A percentile compares a stretch with the other conserved stretches of the same genome.
phyloP scores from a whole-genome alignment of 1,140 invertebrate species.

The Lucilia sericata region DNA sequence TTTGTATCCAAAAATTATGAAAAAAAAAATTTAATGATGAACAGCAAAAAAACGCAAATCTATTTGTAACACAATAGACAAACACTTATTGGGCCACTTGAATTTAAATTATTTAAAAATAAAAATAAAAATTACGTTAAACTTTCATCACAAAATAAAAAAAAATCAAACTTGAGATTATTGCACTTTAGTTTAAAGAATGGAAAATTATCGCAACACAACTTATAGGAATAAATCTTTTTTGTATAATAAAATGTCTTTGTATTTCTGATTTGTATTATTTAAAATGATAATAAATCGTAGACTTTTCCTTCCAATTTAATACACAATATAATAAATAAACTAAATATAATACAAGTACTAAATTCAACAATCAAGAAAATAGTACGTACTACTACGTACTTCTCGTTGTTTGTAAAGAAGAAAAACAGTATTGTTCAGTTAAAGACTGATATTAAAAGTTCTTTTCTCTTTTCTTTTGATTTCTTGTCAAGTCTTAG shows the following conservation, averaged over 20 bases:
- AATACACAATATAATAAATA: too few species aligned
- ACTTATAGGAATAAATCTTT: neutral
- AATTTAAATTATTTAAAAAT: neutral
- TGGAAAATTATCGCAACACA: neutral
- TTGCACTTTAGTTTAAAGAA: conserved; percentile 10
- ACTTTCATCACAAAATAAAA: neutral
- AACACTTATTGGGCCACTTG: neutral
- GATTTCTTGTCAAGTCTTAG: too few species aligned
- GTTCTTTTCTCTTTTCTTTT: too few species aligned
- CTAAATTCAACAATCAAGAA: too few species aligned
- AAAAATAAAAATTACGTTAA: neutral
- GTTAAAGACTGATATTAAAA: too few species aligned
- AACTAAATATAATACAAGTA: too few species aligned
- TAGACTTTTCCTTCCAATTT: too few species aligned
- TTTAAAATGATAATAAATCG: neutral
- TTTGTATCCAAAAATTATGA: too few species aligned
- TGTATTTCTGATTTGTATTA: neutral
- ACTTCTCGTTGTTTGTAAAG: too few species aligned
- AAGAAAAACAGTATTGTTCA: too few species aligned
- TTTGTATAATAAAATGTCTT: neutral
- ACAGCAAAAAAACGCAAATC: neutral
- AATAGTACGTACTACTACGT: too few species aligned
- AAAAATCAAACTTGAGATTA: neutral
- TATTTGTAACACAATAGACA: neutral
- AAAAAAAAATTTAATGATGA: too few species aligned